These are phyloP conservation scores for Cydia fagiglandana DNA, from an alignment of 1,140 invertebrate genomes.

Conservation along the genomic window DNA sequence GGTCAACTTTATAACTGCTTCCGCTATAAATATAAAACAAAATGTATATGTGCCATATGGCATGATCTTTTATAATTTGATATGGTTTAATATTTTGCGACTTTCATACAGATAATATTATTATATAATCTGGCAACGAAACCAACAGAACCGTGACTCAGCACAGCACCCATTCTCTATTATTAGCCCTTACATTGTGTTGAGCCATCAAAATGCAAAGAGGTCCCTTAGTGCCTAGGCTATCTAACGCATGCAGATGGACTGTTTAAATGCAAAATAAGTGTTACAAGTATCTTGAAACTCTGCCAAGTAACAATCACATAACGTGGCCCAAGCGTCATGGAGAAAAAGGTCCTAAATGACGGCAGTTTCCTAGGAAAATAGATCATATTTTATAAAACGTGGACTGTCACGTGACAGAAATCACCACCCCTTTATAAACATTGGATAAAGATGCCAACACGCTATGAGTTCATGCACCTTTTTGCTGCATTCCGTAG, in stretches of 20 bases:
- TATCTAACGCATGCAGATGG: conserved; percentile 33
- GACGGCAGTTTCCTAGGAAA: background rate
- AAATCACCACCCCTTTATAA: conserved; percentile 53
- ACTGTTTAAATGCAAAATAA: conserved; percentile 64
- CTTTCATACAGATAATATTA: background rate
- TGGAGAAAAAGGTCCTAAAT: background rate
- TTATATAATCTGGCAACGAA: background rate
- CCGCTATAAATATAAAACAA: too few species aligned
- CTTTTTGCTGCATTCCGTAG: conserved; percentile 47
- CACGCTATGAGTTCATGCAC: conserved; percentile 60
- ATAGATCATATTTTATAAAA: background rate
- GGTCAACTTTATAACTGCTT: too few species aligned
- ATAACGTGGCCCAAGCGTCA: conserved; percentile 36
- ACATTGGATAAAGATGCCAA: conserved; percentile 57
- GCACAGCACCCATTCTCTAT: conserved; percentile 30
- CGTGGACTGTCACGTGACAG: conserved; percentile 47
- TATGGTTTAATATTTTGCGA: background rate
- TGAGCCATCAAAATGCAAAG: conserved; percentile 46
- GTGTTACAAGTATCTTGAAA: conserved; percentile 55
- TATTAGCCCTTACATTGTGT: conserved; percentile 38
- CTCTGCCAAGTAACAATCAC: conserved; percentile 59
- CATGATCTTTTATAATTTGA: too few species aligned
- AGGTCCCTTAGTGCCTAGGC: conserved; percentile 2
- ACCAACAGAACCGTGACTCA: conserved; percentile 6
- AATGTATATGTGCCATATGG: too few species aligned